Percentiles rank a stretch among this genome's conserved stretches.
phyloP scores from a whole-genome alignment of 2,888 invertebrate species.

The Tipula lateralis region DNA sequence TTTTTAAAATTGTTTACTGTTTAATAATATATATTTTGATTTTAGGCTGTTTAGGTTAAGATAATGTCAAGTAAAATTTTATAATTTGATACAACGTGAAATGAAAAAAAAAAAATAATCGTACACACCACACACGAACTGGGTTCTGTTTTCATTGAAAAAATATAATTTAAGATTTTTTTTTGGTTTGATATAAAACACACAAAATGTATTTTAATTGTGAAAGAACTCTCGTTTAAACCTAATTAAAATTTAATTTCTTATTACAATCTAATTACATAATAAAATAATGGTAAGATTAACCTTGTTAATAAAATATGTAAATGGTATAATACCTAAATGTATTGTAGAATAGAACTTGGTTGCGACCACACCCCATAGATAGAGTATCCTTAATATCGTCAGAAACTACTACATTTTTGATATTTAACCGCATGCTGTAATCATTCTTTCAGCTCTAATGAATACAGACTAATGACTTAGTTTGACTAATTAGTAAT shows the following conservation, averaged over 20 bases:
- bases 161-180: background rate
- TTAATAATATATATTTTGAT: background rate
- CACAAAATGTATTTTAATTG: background rate
- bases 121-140: background rate
- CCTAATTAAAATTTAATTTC: background rate
- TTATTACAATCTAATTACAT: no score
- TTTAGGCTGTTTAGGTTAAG: background rate
- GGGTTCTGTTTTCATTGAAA: background rate
- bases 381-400: no score
- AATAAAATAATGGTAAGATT: no score
- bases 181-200: background rate
- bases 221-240: background rate
- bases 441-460: no score
- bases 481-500: no score
- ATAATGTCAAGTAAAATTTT: background rate
- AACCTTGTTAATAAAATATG: no score
- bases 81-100: background rate
- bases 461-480: no score
- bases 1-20: background rate
- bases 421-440: no score
- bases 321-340: no score
- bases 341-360: no score
- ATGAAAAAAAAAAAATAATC: background rate
- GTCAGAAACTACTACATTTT: no score
- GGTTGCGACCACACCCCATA: no score